Conservation (phyloP, 1,140 invertebrate species). For the Drosophila asahinai region DNA sequence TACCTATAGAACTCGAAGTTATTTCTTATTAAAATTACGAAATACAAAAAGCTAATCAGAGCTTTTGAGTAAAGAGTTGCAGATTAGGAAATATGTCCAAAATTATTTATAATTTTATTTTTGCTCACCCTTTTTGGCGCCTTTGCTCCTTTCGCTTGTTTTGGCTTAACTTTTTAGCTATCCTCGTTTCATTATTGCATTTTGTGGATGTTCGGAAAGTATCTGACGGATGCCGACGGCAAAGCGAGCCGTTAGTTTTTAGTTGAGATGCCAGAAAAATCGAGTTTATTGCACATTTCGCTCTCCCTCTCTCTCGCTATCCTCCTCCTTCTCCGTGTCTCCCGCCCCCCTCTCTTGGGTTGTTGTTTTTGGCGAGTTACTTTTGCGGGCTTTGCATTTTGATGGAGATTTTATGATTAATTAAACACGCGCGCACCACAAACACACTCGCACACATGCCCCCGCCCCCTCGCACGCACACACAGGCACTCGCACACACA, state of each 20-base stretch:
- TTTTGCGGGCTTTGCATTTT: constrained; percentile 63
- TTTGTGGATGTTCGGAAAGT: constrained; percentile 6
- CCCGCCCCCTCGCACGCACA: constrained; percentile 34
- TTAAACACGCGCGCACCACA: constrained; percentile 73
- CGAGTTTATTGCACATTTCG: constrained; percentile 51
- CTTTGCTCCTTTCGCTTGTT: constrained; percentile 4
- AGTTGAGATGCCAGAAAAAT: constrained; percentile 18
- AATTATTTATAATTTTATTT: too few relatives aligned
- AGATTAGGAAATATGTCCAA: not conserved
- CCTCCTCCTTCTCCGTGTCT: not conserved
- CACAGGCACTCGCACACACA: constrained; percentile 25
- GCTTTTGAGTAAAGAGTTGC: not conserved
- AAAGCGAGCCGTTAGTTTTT: constrained; percentile 13
- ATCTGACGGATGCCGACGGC: constrained; percentile 49
- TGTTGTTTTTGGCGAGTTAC: constrained; percentile 33
- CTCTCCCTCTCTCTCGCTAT: constrained; percentile 1
- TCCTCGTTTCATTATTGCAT: constrained; percentile 29
- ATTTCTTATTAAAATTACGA: too few relatives aligned
- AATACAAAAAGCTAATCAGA: too few relatives aligned
- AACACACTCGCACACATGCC: constrained; percentile 30
- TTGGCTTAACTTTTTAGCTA: constrained; percentile 5
- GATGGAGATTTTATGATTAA: constrained; percentile 72
- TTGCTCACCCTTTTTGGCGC: constrained; percentile 15
- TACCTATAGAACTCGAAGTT: too few relatives aligned
- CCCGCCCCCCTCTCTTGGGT: not conserved